Percentiles rank a stretch among this genome's conserved stretches.
Evolutionary conservation across 1,140 invertebrate species (phyloP).

Genomic region (Drosophila nebulosa): DNA sequence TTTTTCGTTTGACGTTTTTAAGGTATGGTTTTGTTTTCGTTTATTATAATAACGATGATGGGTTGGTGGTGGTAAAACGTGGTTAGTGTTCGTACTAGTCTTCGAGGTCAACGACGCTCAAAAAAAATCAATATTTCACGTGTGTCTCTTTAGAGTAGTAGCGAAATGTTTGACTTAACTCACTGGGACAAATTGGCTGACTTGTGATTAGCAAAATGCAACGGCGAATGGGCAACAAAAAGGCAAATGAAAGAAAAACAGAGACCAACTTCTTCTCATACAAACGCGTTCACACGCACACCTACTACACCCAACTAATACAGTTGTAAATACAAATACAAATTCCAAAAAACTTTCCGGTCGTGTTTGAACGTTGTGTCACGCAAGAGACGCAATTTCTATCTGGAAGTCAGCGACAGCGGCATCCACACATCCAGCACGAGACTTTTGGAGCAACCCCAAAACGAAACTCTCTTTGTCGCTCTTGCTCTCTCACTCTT

Average conservation of each 20-base stretch:
- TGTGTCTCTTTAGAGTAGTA: slow-evolving; percentile 24
- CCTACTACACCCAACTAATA: slow-evolving; percentile 5
- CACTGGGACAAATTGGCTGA: slow-evolving; percentile 18
- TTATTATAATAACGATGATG: neutral
- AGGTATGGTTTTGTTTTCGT: slow-evolving; percentile 29
- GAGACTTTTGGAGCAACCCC: slow-evolving; percentile 43
- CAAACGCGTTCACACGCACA: slow-evolving; percentile 5
- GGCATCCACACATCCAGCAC: slow-evolving; percentile 37
- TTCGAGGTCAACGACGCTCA: slow-evolving; percentile 71
- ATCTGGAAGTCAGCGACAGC: slow-evolving; percentile 47
- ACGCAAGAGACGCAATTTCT: slow-evolving; percentile 70
- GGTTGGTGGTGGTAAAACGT: slow-evolving; percentile 18
- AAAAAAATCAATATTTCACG: slow-evolving; percentile 69
- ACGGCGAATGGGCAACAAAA: slow-evolving; percentile 42
- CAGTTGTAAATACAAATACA: slow-evolving; percentile 25
- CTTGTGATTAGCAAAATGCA: slow-evolving; percentile 21
- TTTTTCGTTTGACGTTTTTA: neutral
- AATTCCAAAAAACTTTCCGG: slow-evolving; percentile 64
- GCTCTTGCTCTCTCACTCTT: neutral
- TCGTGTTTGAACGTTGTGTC: slow-evolving; percentile 72
- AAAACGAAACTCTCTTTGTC: slow-evolving; percentile 26
- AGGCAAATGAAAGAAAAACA: slow-evolving; percentile 55
- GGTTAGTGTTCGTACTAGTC: slow-evolving; percentile 18
- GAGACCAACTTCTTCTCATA: slow-evolving; percentile 33
- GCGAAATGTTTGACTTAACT: slow-evolving; percentile 13